Evolutionary conservation across 2,113 vertebrate species (phyloP), one percentile per base, ranked within the genome.

Genomic region (Isichthys henryi): DNA sequence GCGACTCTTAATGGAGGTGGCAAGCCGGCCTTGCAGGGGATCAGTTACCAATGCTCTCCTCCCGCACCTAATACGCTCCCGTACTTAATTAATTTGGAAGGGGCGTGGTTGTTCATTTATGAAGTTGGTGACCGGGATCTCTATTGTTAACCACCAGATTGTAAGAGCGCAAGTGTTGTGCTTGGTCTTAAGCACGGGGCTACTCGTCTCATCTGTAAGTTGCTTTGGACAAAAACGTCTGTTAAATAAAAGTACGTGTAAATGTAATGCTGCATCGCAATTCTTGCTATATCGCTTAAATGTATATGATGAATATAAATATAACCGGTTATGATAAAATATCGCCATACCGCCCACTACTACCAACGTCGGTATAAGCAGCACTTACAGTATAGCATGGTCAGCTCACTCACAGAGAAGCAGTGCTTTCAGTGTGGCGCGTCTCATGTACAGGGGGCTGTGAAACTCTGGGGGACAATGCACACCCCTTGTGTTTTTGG

Each of bases 61-160:
- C 3, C 15, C 43, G 19, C 88, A 39, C 46, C 90, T 93, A 88
- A 93, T 94, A 92, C 93, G 91, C 88, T 50, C 94, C 92, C 88
- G 90, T 91, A 92, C 80, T 49, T 27, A 45, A 1, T 90, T 93
- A 92, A 95, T 95, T 94, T 91, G 93, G 49, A 82, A 4, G 90
- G 74, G 90, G 90, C 46, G 52, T 52, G 27, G 48, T 27, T 43
- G 66, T 88, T 74, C 43, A 88, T 88, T 23, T 83, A 52, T 89
- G 46, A 43, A 35, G 77, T 31, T 45, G 52, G 80, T 53, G n/a
- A 62, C 43, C 21, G 39, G 39, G n/a, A 58, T 48, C 74, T 52
- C 21, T 31, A 8, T 43, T 83, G 6, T 39, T 31, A 39, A 23
- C 15, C 17, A 80, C 17, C 62, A 70, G 8, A 66, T 27, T 66